Evolutionary conservation across 2,113 vertebrate genomes (phyloP).

Genomic region (Eupsittula cactorum): DNA sequence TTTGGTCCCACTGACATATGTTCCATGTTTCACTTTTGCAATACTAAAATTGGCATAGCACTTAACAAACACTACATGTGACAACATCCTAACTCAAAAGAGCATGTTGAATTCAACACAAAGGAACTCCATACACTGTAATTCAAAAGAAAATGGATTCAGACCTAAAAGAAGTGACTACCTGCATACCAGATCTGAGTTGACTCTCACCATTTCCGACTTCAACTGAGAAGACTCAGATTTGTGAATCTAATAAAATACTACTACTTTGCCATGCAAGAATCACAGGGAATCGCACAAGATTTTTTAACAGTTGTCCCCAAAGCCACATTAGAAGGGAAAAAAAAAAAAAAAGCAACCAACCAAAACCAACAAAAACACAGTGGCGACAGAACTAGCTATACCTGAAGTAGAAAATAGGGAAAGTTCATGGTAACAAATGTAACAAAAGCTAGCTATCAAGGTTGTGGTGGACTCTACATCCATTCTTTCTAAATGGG

Average conservation of each 20-base stretch:
- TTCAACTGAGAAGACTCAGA: background rate
- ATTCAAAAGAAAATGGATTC: background rate
- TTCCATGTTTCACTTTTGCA: background rate
- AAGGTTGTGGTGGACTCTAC: background rate
- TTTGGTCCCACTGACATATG: accelerated
- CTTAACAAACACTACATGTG: background rate
- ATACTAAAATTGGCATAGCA: background rate
- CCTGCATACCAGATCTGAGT: background rate
- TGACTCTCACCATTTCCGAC: background rate
- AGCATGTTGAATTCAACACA: accelerated
- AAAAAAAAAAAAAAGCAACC: background rate
- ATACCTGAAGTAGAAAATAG: background rate
- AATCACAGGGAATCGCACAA: background rate
- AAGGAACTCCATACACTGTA: background rate
- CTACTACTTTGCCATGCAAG: background rate
- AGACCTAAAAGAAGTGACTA: background rate
- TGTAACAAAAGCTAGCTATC: background rate
- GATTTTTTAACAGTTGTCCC: background rate
- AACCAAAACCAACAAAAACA: background rate
- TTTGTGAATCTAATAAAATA: background rate
- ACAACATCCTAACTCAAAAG: background rate
- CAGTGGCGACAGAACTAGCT: background rate
- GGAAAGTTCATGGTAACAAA: background rate
- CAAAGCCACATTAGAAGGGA: background rate
- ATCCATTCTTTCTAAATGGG: background rate